These are phyloP conservation scores for Anoplophora glabripennis DNA, from an alignment of 1,140 invertebrate species.

Conservation along the genomic window DNA sequence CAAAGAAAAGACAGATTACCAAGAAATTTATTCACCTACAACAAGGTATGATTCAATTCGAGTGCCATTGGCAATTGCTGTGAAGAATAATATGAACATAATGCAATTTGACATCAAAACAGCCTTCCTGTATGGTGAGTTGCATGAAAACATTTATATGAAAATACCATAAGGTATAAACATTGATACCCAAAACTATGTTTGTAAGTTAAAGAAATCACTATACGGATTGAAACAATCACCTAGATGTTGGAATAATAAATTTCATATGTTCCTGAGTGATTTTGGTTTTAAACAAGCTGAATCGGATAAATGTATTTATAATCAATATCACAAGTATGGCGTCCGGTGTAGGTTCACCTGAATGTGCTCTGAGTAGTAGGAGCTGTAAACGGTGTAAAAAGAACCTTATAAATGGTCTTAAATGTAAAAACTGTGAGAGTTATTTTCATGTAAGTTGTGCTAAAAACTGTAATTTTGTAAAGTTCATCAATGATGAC, in stretches of 20 bases:
- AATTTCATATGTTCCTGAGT: conserved; percentile 16
- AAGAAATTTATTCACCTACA: conserved; percentile 46
- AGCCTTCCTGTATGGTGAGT: conserved; percentile 49
- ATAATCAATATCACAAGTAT: conserved; percentile 32
- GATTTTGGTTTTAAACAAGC: conserved; percentile 46
- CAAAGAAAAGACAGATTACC: conserved; percentile 33
- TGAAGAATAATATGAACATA: conserved; percentile 39
- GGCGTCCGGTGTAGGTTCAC: neutral
- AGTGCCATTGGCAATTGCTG: conserved; percentile 44
- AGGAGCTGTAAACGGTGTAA: conserved; percentile 1
- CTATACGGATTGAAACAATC: too few species aligned
- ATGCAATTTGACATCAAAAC: conserved; percentile 47
- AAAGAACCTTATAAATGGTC: neutral
- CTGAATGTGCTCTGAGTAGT: neutral
- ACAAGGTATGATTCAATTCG: conserved; percentile 42
- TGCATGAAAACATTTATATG: conserved; percentile 50
- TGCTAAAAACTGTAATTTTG: neutral
- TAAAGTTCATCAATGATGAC: neutral
- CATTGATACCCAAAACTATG: too few species aligned
- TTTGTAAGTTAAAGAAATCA: too few species aligned
- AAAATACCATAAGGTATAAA: conserved; percentile 39
- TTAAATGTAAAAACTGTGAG: neutral
- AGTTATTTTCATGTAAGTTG: neutral
- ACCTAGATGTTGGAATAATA: too few species aligned
- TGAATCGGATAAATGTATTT: conserved; percentile 33